A percentile compares a stretch with the other conserved stretches of the same genome.
These are phyloP conservation scores for Samia ricini DNA, from an alignment of 1,140 invertebrate genomes.

Conservation along the genomic window DNA sequence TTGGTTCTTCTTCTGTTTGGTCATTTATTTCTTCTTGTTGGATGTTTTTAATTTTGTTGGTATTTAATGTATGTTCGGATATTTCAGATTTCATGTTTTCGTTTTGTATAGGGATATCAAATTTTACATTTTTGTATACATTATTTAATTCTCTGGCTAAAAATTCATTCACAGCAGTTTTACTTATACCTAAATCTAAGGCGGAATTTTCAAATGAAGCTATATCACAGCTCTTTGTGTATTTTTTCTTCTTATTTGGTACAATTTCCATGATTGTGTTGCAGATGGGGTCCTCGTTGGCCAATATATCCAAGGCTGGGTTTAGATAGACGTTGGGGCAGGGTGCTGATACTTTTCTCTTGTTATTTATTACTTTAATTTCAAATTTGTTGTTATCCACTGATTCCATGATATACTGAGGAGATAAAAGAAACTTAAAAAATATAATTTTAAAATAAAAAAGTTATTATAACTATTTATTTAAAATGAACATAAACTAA, in stretches of 20 bases:
- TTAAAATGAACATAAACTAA: no score
- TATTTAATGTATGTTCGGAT: not conserved
- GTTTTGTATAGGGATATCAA: slow-evolving; percentile 27
- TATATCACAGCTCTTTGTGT: slow-evolving; percentile 58
- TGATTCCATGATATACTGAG: slow-evolving; percentile 55
- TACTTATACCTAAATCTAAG: slow-evolving; percentile 63
- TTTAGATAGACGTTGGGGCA: slow-evolving; percentile 67
- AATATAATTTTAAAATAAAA: not conserved
- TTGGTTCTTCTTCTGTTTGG: slow-evolving; percentile 31
- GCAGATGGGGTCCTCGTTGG: slow-evolving; percentile 71
- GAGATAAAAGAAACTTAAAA: slow-evolving; percentile 24
- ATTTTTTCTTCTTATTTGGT: slow-evolving; percentile 61
- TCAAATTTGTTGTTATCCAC: slow-evolving; percentile 75
- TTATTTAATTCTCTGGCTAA: slow-evolving; percentile 64
- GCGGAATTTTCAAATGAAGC: slow-evolving; percentile 68
- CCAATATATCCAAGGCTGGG: slow-evolving; percentile 67
- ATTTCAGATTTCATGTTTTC: not conserved
- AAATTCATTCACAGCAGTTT: slow-evolving; percentile 61
- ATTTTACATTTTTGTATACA: slow-evolving; percentile 61
- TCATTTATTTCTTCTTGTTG: slow-evolving; percentile 7
- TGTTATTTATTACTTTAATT: slow-evolving; percentile 55
- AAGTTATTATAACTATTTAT: not conserved
- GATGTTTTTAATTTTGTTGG: not conserved
- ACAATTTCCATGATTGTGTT: slow-evolving; percentile 75
- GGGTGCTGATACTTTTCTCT: slow-evolving; percentile 59